These are phyloP conservation scores for Gasterosteus nipponicus DNA, from an alignment of 2,113 vertebrate genomes.

Conservation along the genomic window DNA sequence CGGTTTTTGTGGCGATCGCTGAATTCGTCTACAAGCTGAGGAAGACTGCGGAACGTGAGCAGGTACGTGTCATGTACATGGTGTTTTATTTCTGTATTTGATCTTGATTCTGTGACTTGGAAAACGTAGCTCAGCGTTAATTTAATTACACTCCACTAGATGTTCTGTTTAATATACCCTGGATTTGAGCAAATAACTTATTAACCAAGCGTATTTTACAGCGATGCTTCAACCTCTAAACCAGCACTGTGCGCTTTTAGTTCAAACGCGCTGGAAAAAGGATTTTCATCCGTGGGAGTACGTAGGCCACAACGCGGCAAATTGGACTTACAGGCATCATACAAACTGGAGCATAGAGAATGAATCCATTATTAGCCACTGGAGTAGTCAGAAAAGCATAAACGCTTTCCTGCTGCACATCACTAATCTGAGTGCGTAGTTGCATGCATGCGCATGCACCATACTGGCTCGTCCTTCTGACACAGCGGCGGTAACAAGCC, in stretches of 20 bases:
- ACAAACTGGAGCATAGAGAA: slow-evolving; percentile 68
- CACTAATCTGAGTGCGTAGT: slow-evolving; percentile 47
- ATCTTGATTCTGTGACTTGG: neutral
- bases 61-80: slow-evolving; percentile 81
- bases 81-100: neutral
- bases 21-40: slow-evolving; percentile 98
- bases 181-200: slow-evolving; percentile 27
- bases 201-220: slow-evolving; percentile 27
- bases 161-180: slow-evolving; percentile 27
- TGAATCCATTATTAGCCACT: slow-evolving; percentile 75
- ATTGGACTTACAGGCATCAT: slow-evolving; percentile 48
- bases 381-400: slow-evolving; percentile 62
- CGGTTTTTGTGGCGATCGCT: slow-evolving; percentile 94
- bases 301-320: slow-evolving; percentile 57
- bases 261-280: slow-evolving; percentile 60
- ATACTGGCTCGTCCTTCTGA: slow-evolving; percentile 31
- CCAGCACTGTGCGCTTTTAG: slow-evolving; percentile 42
- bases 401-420: slow-evolving; percentile 46
- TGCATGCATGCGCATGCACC: slow-evolving; percentile 29
- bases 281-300: slow-evolving; percentile 69
- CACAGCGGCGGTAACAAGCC: slow-evolving; percentile 42
- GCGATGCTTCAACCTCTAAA: slow-evolving; percentile 33
- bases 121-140: slow-evolving; percentile 27
- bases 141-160: slow-evolving; percentile 40
- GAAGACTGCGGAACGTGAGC: slow-evolving; percentile 92